These are phyloP conservation scores for Leptopilina syphax DNA, from an alignment of 2,888 invertebrate species.

Conservation along the genomic window DNA sequence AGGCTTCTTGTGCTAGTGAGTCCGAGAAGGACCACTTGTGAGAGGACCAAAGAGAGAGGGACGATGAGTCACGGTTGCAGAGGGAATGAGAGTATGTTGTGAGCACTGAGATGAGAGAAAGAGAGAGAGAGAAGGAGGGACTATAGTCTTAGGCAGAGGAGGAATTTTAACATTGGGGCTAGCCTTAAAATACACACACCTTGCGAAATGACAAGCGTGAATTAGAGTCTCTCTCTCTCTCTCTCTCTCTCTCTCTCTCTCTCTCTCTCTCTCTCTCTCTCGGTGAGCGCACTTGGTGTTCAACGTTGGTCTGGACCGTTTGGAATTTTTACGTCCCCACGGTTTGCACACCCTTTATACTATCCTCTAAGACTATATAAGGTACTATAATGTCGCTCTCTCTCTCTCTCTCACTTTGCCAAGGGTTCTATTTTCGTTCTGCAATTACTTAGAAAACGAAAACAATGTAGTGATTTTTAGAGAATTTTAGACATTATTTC, in stretches of 20 bases:
- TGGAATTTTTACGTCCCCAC: constrained; percentile 72
- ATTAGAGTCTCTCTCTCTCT: constrained; percentile 64
- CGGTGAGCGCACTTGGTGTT: constrained; percentile 42
- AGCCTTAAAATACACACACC: constrained; percentile 74
- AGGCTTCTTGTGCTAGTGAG: constrained; percentile 61
- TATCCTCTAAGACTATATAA: constrained; percentile 38
- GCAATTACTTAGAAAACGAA: constrained; percentile 10
- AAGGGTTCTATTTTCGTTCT: not conserved
- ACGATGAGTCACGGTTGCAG: constrained; percentile 39
- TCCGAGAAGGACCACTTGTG: constrained; percentile 44
- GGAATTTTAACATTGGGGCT: constrained; percentile 72
- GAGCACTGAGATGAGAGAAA: constrained; percentile 42
- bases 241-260: no score
- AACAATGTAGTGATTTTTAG: not conserved
- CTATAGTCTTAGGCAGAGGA: constrained; percentile 63
- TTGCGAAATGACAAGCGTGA: constrained; percentile 73
- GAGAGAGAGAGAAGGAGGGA: constrained; percentile 14
- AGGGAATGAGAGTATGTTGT: constrained; percentile 42
- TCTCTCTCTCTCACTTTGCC: not conserved
- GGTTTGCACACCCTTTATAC: constrained; percentile 44
- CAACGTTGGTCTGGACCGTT: constrained; percentile 60
- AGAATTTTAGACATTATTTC: not conserved
- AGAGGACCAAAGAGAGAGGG: constrained; percentile 49
- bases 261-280: constrained; percentile 46
- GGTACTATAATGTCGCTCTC: constrained; percentile 1